These are phyloP conservation scores for Drosophila maculinotata DNA, from an alignment of 2,888 invertebrate species.

Conservation along the genomic window DNA sequence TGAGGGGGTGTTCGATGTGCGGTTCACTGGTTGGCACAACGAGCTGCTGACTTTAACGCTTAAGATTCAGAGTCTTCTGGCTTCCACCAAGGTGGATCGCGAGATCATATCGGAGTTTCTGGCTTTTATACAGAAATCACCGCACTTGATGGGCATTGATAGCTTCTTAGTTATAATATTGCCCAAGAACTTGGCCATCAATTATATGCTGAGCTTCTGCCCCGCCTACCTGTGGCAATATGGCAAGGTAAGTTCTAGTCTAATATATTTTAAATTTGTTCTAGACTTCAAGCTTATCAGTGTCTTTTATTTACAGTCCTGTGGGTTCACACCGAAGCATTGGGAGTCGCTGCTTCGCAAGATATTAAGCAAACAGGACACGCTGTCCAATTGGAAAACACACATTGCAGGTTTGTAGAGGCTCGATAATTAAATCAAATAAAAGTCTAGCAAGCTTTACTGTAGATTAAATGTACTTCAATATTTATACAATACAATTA, in stretches of 20 bases:
- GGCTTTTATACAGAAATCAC: conserved; percentile 87
- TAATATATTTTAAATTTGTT: not conserved
- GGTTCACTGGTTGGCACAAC: conserved; percentile 82
- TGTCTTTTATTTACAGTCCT: conserved; percentile 67
- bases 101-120: conserved; percentile 87
- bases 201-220: conserved; percentile 87
- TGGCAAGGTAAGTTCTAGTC: conserved; percentile 86
- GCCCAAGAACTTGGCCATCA: conserved; percentile 86
- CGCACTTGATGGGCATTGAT: conserved; percentile 86
- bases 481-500: not conserved
- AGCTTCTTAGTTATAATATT: conserved; percentile 86
- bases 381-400: conserved; percentile 82
- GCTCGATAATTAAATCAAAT: not conserved
- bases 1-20: conserved; percentile 81
- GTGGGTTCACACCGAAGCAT: conserved; percentile 83
- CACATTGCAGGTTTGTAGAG: conserved; percentile 76
- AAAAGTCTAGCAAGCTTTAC: not conserved
- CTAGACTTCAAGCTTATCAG: not conserved
- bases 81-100: conserved; percentile 86
- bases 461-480: not conserved
- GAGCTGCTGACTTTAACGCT: conserved; percentile 80
- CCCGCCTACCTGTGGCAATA: conserved; percentile 88
- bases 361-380: conserved; percentile 81
- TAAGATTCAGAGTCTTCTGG: conserved; percentile 85
- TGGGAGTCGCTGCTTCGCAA: conserved; percentile 84